phyloP scores from a whole-genome alignment of 1,140 invertebrate genomes.

The Brachionus sp. region DNA sequence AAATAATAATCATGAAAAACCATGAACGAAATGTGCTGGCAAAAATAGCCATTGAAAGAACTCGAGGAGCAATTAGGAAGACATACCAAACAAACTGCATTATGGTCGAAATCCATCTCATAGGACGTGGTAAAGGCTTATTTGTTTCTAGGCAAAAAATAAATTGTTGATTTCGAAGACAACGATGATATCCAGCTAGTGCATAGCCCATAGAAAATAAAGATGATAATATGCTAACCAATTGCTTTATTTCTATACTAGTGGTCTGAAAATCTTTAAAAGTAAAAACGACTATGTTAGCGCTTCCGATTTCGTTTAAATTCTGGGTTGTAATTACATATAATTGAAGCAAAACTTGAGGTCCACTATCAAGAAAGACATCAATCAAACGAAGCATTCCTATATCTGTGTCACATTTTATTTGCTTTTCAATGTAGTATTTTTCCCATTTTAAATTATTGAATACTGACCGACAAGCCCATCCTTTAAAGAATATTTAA shows the following conservation, averaged over 20 bases:
- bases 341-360: slow-evolving; percentile 37
- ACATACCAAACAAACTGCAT: slow-evolving; percentile 44
- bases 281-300: slow-evolving; percentile 28
- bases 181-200: slow-evolving; percentile 22
- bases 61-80: slow-evolving; percentile 34
- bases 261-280: slow-evolving; percentile 44
- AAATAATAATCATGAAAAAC: slow-evolving; percentile 44
- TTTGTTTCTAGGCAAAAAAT: slow-evolving; percentile 31
- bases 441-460: slow-evolving; percentile 45
- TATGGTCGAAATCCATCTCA: slow-evolving; percentile 33
- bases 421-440: slow-evolving; percentile 44
- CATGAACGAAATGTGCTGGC: slow-evolving; percentile 45
- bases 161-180: slow-evolving; percentile 36
- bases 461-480: slow-evolving; percentile 32
- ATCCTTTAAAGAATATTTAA: neutral
- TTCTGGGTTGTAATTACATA: slow-evolving; percentile 42
- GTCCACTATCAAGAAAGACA: slow-evolving; percentile 33
- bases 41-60: slow-evolving; percentile 35
- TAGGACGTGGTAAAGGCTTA: slow-evolving; percentile 11
- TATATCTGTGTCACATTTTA: slow-evolving; percentile 44
- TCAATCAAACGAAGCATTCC: slow-evolving; percentile 39
- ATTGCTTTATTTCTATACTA: slow-evolving; percentile 40
- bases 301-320: slow-evolving; percentile 4
- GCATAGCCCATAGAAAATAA: slow-evolving; percentile 38
- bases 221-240: slow-evolving; percentile 28